Percentiles rank a stretch among this genome's conserved stretches.
These are phyloP conservation scores for Centropyge bicolor DNA, from an alignment of 2,797 vertebrate species.

Conservation along the genomic window DNA sequence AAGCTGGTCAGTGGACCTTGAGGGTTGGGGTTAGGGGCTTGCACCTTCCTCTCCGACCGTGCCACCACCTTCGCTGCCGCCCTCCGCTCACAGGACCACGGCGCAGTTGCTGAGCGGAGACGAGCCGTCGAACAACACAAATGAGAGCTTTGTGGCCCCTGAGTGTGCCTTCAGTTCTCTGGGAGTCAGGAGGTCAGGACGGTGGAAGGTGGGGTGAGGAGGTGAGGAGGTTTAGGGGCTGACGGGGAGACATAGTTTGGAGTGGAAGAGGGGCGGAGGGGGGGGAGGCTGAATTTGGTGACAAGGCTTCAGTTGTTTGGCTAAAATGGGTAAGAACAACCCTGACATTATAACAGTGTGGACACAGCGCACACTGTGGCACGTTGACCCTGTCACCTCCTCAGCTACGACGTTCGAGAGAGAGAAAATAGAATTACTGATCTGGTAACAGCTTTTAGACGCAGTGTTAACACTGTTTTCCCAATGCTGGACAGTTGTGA, in stretches of 20 bases:
- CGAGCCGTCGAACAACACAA: constrained; percentile 75
- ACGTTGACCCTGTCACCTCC: constrained; percentile 57
- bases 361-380: constrained; percentile 42
- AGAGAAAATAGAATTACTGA: constrained; percentile 47
- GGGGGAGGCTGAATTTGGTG: constrained; percentile 37
- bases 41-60: not conserved
- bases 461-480: constrained; percentile 14
- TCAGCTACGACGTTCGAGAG: constrained; percentile 13
- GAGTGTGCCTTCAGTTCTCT: constrained; percentile 73
- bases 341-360: constrained; percentile 77
- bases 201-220: constrained; percentile 77
- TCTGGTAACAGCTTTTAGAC: constrained; percentile 23
- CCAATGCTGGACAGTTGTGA: constrained; percentile 14
- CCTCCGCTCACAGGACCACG: not conserved
- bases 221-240: constrained; percentile 66
- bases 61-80: not conserved
- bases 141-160: constrained; percentile 81
- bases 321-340: constrained; percentile 71
- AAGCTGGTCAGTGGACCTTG: too few species aligned
- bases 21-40: not conserved
- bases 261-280: constrained; percentile 8
- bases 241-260: constrained; percentile 57
- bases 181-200: constrained; percentile 81
- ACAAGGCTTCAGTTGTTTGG: constrained; percentile 84
- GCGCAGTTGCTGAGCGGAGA: constrained; percentile 33